Evolutionary conservation across 2,113 vertebrate species (phyloP).

Genomic region (Zapus hudsonius): DNA sequence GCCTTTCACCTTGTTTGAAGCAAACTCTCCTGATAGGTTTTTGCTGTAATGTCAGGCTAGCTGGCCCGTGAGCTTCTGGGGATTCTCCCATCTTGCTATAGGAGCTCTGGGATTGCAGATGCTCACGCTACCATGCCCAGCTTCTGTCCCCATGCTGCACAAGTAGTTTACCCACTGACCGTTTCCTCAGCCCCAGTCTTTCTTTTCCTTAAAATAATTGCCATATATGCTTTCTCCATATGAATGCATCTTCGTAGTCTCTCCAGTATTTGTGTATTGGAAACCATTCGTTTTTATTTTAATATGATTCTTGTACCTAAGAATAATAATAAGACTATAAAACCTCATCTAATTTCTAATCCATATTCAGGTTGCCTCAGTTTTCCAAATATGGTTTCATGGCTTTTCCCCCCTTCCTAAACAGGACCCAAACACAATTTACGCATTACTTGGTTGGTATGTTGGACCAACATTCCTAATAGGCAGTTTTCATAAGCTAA

Average conservation of each 20-base stretch:
- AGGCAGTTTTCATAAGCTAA: slow-evolving; percentile 65
- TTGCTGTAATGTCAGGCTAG: no score
- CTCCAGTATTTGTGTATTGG: background rate
- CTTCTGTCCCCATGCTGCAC: background rate
- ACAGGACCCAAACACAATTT: slow-evolving; percentile 49
- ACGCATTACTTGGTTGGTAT: slow-evolving; percentile 40
- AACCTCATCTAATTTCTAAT: background rate
- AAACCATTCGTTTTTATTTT: background rate
- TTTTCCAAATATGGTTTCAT: slow-evolving; percentile 41
- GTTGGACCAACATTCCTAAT: slow-evolving; percentile 74
- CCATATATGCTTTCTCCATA: background rate
- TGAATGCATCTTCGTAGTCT: background rate
- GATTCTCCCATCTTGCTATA: no score
- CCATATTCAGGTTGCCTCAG: background rate
- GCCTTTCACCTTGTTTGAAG: no score
- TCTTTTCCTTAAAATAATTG: slow-evolving; percentile 51
- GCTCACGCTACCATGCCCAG: background rate
- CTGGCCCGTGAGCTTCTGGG: no score
- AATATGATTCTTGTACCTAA: slow-evolving; percentile 20
- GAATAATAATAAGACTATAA: background rate
- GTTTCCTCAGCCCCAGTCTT: background rate
- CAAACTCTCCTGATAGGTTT: no score
- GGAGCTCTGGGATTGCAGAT: no score
- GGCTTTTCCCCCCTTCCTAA: background rate
- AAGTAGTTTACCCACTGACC: no score